These are phyloP conservation scores for Akabosia matsudoensis DNA, from an alignment of 1,140 invertebrate species.

Conservation along the genomic window DNA sequence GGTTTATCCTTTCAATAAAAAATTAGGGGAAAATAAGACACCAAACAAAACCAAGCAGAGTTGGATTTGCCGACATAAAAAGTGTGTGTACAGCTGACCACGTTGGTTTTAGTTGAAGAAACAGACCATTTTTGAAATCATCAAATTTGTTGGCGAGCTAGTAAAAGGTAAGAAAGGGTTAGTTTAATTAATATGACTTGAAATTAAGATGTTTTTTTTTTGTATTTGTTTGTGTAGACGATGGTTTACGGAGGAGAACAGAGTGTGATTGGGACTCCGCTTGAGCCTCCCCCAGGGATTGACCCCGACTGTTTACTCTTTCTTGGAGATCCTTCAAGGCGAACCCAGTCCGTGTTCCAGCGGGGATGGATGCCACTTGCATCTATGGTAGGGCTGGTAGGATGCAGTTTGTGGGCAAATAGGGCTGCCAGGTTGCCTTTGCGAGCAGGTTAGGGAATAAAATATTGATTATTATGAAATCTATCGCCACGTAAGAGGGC, in stretches of 20 bases:
- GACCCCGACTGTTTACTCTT: conserved; percentile 6
- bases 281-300: neutral
- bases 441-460: neutral
- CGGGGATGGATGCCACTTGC: conserved; percentile 1
- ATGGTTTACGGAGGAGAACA: neutral
- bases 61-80: too few relatives aligned
- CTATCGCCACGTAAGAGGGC: neutral
- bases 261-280: neutral
- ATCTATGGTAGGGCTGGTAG: neutral
- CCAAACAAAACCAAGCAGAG: too few relatives aligned
- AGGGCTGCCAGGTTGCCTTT: neutral
- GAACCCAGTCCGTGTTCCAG: neutral
- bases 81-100: too few relatives aligned
- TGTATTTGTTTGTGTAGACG: too few relatives aligned
- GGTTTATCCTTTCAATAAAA: too few relatives aligned
- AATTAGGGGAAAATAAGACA: too few relatives aligned
- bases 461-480: neutral
- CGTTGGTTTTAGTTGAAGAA: too few relatives aligned
- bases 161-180: too few relatives aligned
- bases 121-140: too few relatives aligned
- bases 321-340: conserved; percentile 6
- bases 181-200: too few relatives aligned
- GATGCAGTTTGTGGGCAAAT: neutral
- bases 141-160: too few relatives aligned
- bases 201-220: too few relatives aligned